Evolutionary conservation across 2,888 invertebrate genomes (phyloP), one percentile per base, ranked within the genome.

Genomic region (Eilema griseolum): DNA sequence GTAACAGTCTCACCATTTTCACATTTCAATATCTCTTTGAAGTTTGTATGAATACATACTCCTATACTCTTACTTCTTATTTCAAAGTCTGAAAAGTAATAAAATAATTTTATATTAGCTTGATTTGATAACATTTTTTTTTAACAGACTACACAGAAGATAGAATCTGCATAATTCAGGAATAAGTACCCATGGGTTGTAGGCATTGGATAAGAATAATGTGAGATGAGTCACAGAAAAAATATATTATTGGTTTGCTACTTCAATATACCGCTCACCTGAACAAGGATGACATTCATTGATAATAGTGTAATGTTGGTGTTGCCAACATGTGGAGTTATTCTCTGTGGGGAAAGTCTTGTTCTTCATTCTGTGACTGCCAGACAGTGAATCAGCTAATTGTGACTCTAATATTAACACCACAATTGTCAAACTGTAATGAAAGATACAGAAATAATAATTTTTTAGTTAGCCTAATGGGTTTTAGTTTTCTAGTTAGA

Each of bases 241-340:
- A 41, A 41, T 41, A 41, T 41, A 57, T 62, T 23, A 23, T 31
- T 33, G 3, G 5, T 56, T 33, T 52, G 8, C 1, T 31, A 37
- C 23, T 23, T 26, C 23, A 66, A 56, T 28, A 56, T 52, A 64
- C 7, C n/a, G 16, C 59, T 64, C 93, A 97, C 97, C 97, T 89
- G 97, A 96, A 90, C 98, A 98, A n/a, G 97, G 98, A 92, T 98
- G 97, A 84, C 98, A 98, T 90, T 97, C 97, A 83, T 96, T 96
- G 26, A 97, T 95, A 26, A 98, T 95, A 76, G 96, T 96, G 83
- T 96, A 98, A 24, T 96, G 95, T 87, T 98, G 98, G 74, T 96
- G 96, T 66, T 96, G 93, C 96, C 97, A 97, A 88, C 98, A 98
- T 14, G 97, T 97, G 0, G 97, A 97, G 88, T 98, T 98, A 81